Evolutionary conservation across 1,140 invertebrate genomes (phyloP).

Genomic region (Branchinecta lindahli): DNA sequence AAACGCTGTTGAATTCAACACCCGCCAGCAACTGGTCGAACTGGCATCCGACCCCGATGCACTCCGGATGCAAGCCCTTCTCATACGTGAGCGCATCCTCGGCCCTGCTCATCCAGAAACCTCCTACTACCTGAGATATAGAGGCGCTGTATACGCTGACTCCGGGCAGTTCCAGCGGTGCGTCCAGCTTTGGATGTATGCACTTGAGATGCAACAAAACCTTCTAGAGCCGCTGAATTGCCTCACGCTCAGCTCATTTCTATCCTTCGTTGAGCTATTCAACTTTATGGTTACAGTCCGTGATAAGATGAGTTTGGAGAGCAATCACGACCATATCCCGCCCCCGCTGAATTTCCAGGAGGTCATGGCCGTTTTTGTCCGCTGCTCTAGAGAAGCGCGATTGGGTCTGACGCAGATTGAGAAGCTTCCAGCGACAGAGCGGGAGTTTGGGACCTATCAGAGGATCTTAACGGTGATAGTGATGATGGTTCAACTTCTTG

Average conservation of each 20-base stretch:
- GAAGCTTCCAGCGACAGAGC: slow-evolving; percentile 37
- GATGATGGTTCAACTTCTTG: slow-evolving; percentile 49
- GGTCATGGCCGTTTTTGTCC: slow-evolving; percentile 61
- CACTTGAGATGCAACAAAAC: slow-evolving; percentile 84
- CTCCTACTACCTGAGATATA: slow-evolving; percentile 81
- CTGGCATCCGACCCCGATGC: slow-evolving; percentile 79
- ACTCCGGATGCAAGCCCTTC: slow-evolving; percentile 87
- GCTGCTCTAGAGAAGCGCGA: slow-evolving; percentile 53
- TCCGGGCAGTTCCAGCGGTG: slow-evolving; percentile 81
- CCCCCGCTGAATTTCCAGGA: slow-evolving; percentile 58
- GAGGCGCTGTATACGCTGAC: slow-evolving; percentile 88
- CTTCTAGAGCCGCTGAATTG: slow-evolving; percentile 83
- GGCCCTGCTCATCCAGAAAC: slow-evolving; percentile 85
- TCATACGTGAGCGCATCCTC: slow-evolving; percentile 83
- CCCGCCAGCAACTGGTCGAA: slow-evolving; percentile 61
- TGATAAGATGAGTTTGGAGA: slow-evolving; percentile 20
- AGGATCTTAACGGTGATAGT: slow-evolving; percentile 58
- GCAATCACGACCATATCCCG: slow-evolving; percentile 14
- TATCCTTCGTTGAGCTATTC: slow-evolving; percentile 88
- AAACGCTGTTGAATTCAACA: slow-evolving; percentile 61
- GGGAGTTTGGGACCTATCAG: slow-evolving; percentile 58
- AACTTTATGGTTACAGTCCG: slow-evolving; percentile 74
- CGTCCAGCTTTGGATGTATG: slow-evolving; percentile 87
- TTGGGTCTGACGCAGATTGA: slow-evolving; percentile 32
- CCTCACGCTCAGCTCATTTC: slow-evolving; percentile 80